A percentile compares a stretch with the other conserved stretches of the same genome.
phyloP scores from a whole-genome alignment of 1,140 invertebrate species.

The Drosophila malerkotliana region DNA sequence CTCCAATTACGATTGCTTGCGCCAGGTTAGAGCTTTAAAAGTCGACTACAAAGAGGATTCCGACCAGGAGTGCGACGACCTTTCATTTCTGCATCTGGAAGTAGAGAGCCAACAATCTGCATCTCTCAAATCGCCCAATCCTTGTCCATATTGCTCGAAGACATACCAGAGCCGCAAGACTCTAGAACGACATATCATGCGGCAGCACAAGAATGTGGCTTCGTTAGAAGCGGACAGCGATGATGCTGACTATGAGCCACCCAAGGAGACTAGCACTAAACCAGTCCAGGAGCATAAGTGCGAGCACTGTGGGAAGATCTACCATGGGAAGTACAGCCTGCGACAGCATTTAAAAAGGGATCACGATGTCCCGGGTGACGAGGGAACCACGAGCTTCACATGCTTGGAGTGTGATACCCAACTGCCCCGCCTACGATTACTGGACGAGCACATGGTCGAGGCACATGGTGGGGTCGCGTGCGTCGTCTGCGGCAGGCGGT shows the following conservation, averaged over 20 bases:
- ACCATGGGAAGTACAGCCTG: conserved; percentile 56
- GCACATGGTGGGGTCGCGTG: conserved; percentile 57
- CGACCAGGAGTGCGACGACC: conserved; percentile 11
- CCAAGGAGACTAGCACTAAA: conserved; percentile 11
- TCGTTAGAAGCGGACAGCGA: conserved; percentile 18
- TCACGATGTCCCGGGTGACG: conserved; percentile 28
- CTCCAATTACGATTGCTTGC: conserved; percentile 10
- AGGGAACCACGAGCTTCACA: conserved; percentile 21
- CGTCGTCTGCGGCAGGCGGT: conserved; percentile 58
- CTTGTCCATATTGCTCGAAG: conserved; percentile 53
- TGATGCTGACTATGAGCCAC: conserved; percentile 46
- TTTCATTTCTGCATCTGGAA: conserved; percentile 18
- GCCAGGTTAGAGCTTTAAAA: conserved; percentile 48
- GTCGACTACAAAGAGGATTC: conserved; percentile 64
- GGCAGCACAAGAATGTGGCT: conserved; percentile 45
- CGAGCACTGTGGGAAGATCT: conserved; percentile 61
- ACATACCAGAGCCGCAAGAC: conserved; percentile 58
- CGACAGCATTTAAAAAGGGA: conserved; percentile 63
- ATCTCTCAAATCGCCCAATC: not conserved
- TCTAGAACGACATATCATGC: conserved; percentile 49
- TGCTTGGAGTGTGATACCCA: conserved; percentile 59
- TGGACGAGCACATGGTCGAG: conserved; percentile 61
- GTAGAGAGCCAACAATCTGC: conserved; percentile 11
- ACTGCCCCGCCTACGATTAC: conserved; percentile 55
- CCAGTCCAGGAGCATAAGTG: conserved; percentile 51